Evolutionary conservation across 2,888 invertebrate species (phyloP), one percentile per base, ranked within the genome.

Genomic region (Synergus umbraculus): DNA sequence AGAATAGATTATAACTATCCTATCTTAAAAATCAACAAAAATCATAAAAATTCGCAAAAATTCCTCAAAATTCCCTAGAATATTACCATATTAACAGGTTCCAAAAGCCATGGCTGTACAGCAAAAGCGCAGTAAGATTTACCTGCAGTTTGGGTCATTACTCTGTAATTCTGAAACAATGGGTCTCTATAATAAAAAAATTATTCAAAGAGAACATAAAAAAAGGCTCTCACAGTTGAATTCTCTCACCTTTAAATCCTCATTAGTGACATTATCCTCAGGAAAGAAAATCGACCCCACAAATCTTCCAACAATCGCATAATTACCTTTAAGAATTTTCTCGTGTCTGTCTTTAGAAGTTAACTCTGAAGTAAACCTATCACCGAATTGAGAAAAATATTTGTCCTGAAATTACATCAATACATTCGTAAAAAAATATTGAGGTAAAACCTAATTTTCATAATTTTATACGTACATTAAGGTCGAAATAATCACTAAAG

Each of bases 41-140:
- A 29, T 29, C 22, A 29, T 29, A 0, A 29, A 4, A 37, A 37
- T 37, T 37, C 37, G 22, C 22, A 0, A 22, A 22, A 29, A 29
- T 29, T 2, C 2, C 15, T 49, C 0, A 49, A 49, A n/a, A 76
- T 63, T 29, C 22, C 22, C 22, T 22, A 22, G 22, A 46, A 49
- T 41, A 44, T 76, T 86, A 91, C 91, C 85, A 18, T 84, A 66
- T 90, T 87, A 9, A 90, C 63, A 0, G 90, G 87, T n/a, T 84
- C 66, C 12, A 90, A 5, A 1, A 91, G 85, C 91, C 91, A 91
- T 0, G 91, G 88, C 77, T 90, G 90, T 5, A 90, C 87, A 3
- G 87, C 90, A 73, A 91, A 91, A 0, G 86, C 82, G 0, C 85
- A 76, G 44, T 89, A 90, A 78, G 85, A 90, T 4, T 85, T 79